phyloP scores from a whole-genome alignment of 2,797 vertebrate species.

The Mycteria americana region DNA sequence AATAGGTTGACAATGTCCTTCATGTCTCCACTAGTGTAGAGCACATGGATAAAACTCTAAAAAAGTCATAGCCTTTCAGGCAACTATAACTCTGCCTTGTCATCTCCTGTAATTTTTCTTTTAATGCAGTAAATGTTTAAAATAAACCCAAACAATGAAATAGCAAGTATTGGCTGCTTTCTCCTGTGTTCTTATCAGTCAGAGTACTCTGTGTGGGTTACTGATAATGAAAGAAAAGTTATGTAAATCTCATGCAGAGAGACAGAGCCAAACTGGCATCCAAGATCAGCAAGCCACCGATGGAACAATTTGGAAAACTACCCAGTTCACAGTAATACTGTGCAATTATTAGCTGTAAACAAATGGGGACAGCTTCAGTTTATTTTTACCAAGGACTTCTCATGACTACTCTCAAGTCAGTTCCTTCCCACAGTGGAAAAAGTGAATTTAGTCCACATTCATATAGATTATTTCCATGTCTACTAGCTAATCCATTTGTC shows the following conservation, averaged over 20 bases:
- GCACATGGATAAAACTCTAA: not conserved
- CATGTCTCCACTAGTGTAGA: not conserved
- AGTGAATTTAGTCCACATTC: not conserved
- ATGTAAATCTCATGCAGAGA: not conserved
- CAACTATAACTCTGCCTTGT: not conserved
- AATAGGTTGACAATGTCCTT: not conserved
- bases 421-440: not conserved
- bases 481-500: not conserved
- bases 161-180: not conserved
- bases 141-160: not conserved
- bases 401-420: not conserved
- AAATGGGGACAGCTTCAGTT: not conserved
- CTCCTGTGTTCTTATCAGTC: not conserved
- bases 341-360: not conserved
- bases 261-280: not conserved
- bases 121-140: not conserved
- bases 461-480: not conserved
- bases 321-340: not conserved
- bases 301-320: not conserved
- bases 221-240: not conserved
- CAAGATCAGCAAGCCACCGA: not conserved
- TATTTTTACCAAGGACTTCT: not conserved
- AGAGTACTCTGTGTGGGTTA: rapidly evolving
- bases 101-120: not conserved
- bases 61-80: not conserved